Evolutionary conservation across 2,888 invertebrate genomes (phyloP).

Genomic region (Sarcophaga subvicina): DNA sequence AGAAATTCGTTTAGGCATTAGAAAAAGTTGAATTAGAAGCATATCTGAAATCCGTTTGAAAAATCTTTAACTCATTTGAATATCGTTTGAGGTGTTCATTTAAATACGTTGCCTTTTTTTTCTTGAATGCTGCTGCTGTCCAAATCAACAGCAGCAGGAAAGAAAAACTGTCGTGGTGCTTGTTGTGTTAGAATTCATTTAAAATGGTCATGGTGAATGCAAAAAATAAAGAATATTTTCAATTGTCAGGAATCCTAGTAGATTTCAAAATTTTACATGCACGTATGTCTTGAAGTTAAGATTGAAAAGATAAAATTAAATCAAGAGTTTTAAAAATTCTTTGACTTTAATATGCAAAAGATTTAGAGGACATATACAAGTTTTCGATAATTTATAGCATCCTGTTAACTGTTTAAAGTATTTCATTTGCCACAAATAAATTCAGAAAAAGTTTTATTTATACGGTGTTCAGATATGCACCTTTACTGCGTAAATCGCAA

Average conservation of each 20-base stretch:
- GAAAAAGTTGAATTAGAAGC: constrained; percentile 24
- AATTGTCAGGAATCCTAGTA: background rate
- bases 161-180: constrained; percentile 37
- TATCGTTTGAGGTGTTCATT: constrained; percentile 42
- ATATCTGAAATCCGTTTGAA: constrained; percentile 37
- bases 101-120: background rate
- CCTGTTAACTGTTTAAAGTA: no score
- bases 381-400: no score
- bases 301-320: constrained; percentile 8
- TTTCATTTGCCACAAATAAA: no score
- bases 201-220: background rate
- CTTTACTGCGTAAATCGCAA: no score
- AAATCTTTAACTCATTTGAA: constrained; percentile 51
- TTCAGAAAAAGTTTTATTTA: no score
- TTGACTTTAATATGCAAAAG: no score
- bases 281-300: background rate
- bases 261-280: background rate
- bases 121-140: background rate
- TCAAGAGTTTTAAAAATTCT: background rate
- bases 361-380: no score
- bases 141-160: background rate
- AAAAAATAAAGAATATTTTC: background rate
- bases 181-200: constrained; percentile 16
- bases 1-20: background rate
- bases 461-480: no score